phyloP scores from a whole-genome alignment of 2,888 invertebrate genomes.

The Pseudoips prasinana region DNA sequence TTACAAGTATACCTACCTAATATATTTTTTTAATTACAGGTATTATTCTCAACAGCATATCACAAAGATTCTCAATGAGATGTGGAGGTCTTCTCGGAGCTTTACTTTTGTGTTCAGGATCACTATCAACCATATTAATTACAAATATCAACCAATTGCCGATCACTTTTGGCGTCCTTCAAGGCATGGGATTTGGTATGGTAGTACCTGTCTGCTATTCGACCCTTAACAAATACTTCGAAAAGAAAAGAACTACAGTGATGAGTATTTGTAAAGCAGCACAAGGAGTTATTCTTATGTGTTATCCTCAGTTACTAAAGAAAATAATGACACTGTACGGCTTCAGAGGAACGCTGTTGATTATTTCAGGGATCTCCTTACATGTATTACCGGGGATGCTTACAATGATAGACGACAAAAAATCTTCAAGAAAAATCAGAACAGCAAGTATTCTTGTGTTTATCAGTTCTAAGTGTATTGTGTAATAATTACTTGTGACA shows the following conservation, averaged over 20 bases:
- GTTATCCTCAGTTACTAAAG: conserved; percentile 81
- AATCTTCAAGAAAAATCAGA: conserved; percentile 33
- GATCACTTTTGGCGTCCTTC: conserved; percentile 78
- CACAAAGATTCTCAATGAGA: conserved; percentile 77
- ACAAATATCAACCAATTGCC: conserved; percentile 80
- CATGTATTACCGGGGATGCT: conserved; percentile 83
- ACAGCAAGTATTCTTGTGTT: conserved; percentile 68
- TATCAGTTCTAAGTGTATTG: neutral
- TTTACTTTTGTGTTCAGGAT: conserved; percentile 71
- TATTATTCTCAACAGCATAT: conserved; percentile 79
- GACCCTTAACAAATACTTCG: conserved; percentile 84
- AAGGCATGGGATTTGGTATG: conserved; percentile 84
- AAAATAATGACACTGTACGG: conserved; percentile 77
- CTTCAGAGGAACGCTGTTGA: conserved; percentile 83
- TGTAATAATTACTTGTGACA: conserved; percentile 8
- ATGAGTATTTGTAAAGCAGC: conserved; percentile 84
- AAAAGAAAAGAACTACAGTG: conserved; percentile 81
- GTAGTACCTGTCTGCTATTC: conserved; percentile 84
- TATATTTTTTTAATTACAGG: conserved; percentile 64
- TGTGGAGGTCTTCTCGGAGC: conserved; percentile 82
- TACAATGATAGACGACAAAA: conserved; percentile 69
- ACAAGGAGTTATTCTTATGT: conserved; percentile 81
- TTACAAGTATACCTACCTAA: no score
- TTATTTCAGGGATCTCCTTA: conserved; percentile 82
- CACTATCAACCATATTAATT: conserved; percentile 77